phyloP scores from a whole-genome alignment of 2,113 vertebrate species.

The Lophotis ruficrista region DNA sequence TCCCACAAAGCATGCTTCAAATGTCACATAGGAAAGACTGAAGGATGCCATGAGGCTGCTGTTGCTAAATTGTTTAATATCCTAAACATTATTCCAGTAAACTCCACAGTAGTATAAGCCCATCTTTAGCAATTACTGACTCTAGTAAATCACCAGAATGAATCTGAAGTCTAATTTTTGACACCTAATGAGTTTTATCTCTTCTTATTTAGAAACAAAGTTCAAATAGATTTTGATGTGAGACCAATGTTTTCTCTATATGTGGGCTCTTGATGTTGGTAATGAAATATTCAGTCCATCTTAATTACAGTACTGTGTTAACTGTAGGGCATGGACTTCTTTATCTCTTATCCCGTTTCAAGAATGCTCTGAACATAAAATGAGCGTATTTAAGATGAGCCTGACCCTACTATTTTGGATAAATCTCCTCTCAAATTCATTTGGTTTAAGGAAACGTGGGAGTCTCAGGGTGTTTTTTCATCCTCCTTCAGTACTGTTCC shows the following conservation, averaged over 20 bases:
- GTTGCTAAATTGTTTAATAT: background rate
- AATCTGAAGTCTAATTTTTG: background rate
- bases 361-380: background rate
- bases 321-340: background rate
- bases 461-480: background rate
- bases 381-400: background rate
- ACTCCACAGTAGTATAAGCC: background rate
- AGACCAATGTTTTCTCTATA: background rate
- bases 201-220: background rate
- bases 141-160: background rate
- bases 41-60: background rate
- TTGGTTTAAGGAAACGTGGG: background rate
- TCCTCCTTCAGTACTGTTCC: background rate
- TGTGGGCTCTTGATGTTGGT: rapidly evolving
- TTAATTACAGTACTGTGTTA: background rate
- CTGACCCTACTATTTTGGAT: background rate
- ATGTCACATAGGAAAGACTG: background rate
- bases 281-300: background rate
- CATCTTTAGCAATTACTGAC: background rate
- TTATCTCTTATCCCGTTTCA: background rate
- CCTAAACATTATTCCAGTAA: background rate
- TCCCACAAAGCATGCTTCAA: background rate
- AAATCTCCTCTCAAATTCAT: background rate
- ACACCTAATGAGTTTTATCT: background rate
- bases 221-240: background rate